Percentiles rank a stretch among this genome's conserved stretches.
Evolutionary conservation across 2,113 vertebrate species (phyloP).

Genomic region (Stigmatopora nigra): DNA sequence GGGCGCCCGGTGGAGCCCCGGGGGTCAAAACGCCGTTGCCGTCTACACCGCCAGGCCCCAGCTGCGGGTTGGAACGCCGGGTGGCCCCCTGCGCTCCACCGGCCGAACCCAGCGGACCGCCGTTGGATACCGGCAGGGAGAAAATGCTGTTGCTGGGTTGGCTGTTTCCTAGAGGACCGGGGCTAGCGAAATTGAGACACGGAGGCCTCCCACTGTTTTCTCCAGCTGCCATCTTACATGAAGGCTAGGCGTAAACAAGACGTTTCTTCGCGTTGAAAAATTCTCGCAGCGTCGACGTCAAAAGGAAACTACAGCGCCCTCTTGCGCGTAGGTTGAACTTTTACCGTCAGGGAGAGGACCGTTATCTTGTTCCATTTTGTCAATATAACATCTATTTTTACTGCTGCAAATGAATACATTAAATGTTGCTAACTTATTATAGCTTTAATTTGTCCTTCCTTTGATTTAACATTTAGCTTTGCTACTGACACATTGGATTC

Average conservation of each 20-base stretch:
- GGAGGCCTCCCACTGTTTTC: slow-evolving; percentile 77
- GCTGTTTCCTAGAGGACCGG: slow-evolving; percentile 69
- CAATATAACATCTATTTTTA: no score
- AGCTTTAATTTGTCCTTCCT: no score
- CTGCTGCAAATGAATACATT: no score
- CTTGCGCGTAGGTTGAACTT: background rate
- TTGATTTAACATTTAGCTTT: no score
- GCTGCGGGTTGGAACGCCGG: slow-evolving; percentile 69
- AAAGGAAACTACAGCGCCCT: background rate
- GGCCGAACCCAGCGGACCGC: slow-evolving; percentile 51
- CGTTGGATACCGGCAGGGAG: slow-evolving; percentile 67
- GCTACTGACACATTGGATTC: no score
- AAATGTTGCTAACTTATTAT: no score
- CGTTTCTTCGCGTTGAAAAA: slow-evolving; percentile 36
- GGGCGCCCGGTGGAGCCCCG: slow-evolving; percentile 63
- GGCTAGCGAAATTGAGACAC: slow-evolving; percentile 68
- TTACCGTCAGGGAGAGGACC: background rate
- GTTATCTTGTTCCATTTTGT: no score
- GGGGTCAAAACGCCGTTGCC: slow-evolving; percentile 58
- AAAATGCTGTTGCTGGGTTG: slow-evolving; percentile 71
- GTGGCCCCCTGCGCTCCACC: slow-evolving; percentile 55
- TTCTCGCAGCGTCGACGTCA: slow-evolving; percentile 10
- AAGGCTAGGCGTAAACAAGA: slow-evolving; percentile 65
- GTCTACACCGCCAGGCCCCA: slow-evolving; percentile 69
- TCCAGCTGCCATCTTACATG: slow-evolving; percentile 83